A percentile compares a stretch with the other conserved stretches of the same genome.
Conservation (phyloP, 2,888 invertebrate species). For the Andrena camellia region DNA sequence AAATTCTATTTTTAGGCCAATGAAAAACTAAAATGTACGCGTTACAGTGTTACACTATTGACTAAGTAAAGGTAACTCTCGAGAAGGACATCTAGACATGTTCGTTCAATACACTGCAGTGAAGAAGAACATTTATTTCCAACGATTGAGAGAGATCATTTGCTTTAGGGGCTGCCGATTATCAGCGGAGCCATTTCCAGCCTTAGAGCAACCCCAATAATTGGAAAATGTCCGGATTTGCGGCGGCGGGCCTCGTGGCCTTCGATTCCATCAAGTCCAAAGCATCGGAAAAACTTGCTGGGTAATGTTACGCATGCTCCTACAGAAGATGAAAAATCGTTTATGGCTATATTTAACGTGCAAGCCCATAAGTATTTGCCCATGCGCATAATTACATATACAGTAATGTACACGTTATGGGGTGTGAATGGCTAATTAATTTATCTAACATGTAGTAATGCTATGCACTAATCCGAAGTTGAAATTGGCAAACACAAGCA, state of each 20-base stretch:
- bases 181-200: constrained; percentile 75
- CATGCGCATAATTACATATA: constrained; percentile 30
- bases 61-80: no score
- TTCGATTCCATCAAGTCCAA: constrained; percentile 82
- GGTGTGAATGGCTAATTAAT: not conserved
- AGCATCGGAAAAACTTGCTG: constrained; percentile 80
- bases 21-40: no score
- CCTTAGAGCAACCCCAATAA: constrained; percentile 84
- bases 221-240: constrained; percentile 85
- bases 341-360: constrained; percentile 29
- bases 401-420: not conserved
- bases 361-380: not conserved
- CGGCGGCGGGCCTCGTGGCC: constrained; percentile 83
- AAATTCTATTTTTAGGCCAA: no score
- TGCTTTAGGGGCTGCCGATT: constrained; percentile 81
- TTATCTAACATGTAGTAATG: not conserved
- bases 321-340: constrained; percentile 47
- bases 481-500: no score
- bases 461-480: not conserved
- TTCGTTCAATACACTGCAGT: no score
- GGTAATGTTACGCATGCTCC: constrained; percentile 73
- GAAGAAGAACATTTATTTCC: not conserved
- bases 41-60: no score
- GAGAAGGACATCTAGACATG: no score
- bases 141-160: not conserved